Evolutionary conservation across 2,113 vertebrate genomes (phyloP).

Genomic region (Propithecus coquereli): DNA sequence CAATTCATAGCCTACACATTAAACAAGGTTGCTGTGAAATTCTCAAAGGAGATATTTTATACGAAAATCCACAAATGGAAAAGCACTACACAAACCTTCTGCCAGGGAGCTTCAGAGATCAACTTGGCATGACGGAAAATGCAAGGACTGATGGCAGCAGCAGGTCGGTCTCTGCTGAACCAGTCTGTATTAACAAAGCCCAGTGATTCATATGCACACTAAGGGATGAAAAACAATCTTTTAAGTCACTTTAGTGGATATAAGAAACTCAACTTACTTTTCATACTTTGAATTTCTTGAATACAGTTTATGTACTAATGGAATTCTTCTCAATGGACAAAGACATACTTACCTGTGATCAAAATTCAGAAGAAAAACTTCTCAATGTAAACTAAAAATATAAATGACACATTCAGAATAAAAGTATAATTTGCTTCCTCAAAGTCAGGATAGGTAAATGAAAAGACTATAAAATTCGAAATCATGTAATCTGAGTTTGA

Average conservation of each 20-base stretch:
- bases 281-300: background rate
- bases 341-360: background rate
- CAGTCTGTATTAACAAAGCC: background rate
- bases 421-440: background rate
- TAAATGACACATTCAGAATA: background rate
- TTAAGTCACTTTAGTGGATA: too few species aligned
- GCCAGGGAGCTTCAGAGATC: rapidly evolving
- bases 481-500: background rate
- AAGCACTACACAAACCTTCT: background rate
- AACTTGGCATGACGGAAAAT: rapidly evolving
- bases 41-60: background rate
- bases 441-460: background rate
- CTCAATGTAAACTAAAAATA: background rate
- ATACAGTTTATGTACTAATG: background rate
- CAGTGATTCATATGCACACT: rapidly evolving
- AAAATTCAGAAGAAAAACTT: background rate
- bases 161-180: rapidly evolving
- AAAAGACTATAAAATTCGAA: background rate
- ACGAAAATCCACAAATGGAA: background rate
- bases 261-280: background rate
- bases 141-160: rapidly evolving
- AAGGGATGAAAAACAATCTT: background rate
- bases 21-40: background rate
- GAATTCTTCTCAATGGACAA: background rate
- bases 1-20: background rate